Evolutionary conservation across 1,140 invertebrate genomes (phyloP).

Genomic region (Notospermus geniculatus): DNA sequence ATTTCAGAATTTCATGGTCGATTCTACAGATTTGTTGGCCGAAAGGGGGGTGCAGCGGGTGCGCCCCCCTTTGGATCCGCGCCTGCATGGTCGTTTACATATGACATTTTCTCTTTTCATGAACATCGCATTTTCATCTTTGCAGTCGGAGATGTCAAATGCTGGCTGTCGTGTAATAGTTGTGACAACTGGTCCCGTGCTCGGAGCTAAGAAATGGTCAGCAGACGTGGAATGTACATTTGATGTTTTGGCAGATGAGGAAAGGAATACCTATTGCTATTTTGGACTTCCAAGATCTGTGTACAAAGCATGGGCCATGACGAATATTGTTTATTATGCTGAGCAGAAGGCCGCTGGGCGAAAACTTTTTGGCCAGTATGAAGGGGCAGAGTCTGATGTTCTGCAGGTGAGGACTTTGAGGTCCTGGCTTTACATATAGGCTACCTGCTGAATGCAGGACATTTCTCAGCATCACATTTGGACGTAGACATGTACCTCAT

Average conservation of each 20-base stretch:
- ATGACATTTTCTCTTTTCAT: too few relatives aligned
- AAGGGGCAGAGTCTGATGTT: slow-evolving; percentile 42
- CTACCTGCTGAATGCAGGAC: too few relatives aligned
- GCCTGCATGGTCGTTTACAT: too few relatives aligned
- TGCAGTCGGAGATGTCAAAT: slow-evolving; percentile 27
- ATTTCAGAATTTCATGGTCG: too few relatives aligned
- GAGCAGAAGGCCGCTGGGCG: slow-evolving; percentile 39
- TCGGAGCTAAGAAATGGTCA: slow-evolving; percentile 41
- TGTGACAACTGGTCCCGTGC: slow-evolving; percentile 35
- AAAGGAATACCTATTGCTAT: slow-evolving; percentile 36
- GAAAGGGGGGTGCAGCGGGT: too few relatives aligned
- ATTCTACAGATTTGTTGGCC: too few relatives aligned
- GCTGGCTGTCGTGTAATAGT: slow-evolving; percentile 27
- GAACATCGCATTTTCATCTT: too few relatives aligned
- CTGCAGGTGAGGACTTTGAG: slow-evolving; percentile 29
- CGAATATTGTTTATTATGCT: slow-evolving; percentile 39
- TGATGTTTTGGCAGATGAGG: slow-evolving; percentile 35
- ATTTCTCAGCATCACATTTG: too few relatives aligned
- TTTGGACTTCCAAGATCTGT: slow-evolving; percentile 37
- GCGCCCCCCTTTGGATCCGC: too few relatives aligned
- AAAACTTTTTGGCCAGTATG: slow-evolving; percentile 37
- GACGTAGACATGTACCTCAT: too few relatives aligned
- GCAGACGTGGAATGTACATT: slow-evolving; percentile 35
- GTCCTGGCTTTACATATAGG: too few relatives aligned
- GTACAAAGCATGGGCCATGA: slow-evolving; percentile 38